Evolutionary conservation across 2,797 vertebrate genomes (phyloP).

Genomic region (Harpagifer antarcticus): DNA sequence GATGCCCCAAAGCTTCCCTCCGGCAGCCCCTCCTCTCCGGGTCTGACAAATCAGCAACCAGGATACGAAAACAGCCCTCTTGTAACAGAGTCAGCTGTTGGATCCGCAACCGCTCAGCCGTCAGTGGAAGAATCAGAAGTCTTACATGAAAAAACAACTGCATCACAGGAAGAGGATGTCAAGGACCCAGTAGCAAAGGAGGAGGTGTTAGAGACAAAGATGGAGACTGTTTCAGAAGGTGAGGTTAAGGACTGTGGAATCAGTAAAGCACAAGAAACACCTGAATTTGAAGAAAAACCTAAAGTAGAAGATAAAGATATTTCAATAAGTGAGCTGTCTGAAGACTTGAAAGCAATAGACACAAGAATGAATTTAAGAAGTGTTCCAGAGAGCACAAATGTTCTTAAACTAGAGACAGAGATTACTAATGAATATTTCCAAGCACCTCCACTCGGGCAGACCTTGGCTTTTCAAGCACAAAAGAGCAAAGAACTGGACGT

Average conservation of each 20-base stretch:
- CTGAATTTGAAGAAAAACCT: conserved; percentile 40
- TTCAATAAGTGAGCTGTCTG: conserved; percentile 13
- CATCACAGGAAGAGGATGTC: conserved; percentile 22
- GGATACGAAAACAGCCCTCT: conserved; percentile 82
- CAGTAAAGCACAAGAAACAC: conserved; percentile 15
- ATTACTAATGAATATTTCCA: conserved; percentile 82
- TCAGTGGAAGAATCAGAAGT: conserved; percentile 45
- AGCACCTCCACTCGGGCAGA: conserved; percentile 79
- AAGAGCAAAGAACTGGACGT: conserved; percentile 50
- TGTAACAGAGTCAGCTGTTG: conserved; percentile 70
- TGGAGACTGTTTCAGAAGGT: conserved; percentile 44
- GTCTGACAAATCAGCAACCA: conserved; percentile 85
- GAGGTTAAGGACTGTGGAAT: conserved; percentile 24
- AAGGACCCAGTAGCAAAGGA: conserved; percentile 27
- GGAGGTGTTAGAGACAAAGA: conserved; percentile 34
- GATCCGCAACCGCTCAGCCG: conserved; percentile 45
- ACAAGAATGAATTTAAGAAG: conserved; percentile 61
- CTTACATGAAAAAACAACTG: conserved; percentile 44
- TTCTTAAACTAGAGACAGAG: conserved; percentile 78
- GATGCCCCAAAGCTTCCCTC: conserved; percentile 88
- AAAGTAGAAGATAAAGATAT: conserved; percentile 33
- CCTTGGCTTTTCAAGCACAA: conserved; percentile 65
- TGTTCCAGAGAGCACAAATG: conserved; percentile 72
- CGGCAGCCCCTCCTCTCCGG: conserved; percentile 83
- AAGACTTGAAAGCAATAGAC: conserved; percentile 48